These are phyloP conservation scores for Antechinus flavipes DNA, from an alignment of 2,113 vertebrate species.

Conservation along the genomic window DNA sequence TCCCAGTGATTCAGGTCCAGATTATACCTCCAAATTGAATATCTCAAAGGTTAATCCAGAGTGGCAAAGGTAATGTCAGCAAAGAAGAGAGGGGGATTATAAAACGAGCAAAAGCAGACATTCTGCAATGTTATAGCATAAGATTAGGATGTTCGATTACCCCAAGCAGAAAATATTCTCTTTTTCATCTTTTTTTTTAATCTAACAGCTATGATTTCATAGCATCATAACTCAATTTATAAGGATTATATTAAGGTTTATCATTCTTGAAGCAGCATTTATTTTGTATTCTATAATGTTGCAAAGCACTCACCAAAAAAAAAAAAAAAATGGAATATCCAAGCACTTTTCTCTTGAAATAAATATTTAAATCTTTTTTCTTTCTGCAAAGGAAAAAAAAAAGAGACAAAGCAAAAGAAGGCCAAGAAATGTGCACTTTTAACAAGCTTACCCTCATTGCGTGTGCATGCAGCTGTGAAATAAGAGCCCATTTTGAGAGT, in stretches of 20 bases:
- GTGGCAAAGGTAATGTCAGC: background rate
- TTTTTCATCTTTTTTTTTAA: conserved; percentile 1
- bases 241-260: conserved; percentile 34
- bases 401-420: conserved; percentile 1
- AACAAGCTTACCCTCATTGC: conserved; percentile 5
- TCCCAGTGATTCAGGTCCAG: background rate
- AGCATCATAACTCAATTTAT: conserved; percentile 50
- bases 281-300: conserved; percentile 5
- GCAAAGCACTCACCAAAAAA: background rate
- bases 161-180: background rate
- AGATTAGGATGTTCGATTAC: background rate
- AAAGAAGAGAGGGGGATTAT: background rate
- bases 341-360: background rate
- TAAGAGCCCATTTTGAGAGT: background rate
- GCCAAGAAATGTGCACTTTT: background rate
- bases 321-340: conserved; percentile 14
- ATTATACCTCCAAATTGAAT: conserved; percentile 6
- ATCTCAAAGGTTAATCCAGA: background rate
- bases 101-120: background rate
- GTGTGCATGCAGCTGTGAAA: conserved; percentile 19
- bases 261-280: background rate
- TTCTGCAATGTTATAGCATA: background rate
- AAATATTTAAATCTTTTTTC: conserved; percentile 39
- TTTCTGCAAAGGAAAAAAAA: conserved; percentile 15
- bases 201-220: conserved; percentile 24